phyloP scores from a whole-genome alignment of 2,888 invertebrate species.

The Bombylius discolor region DNA sequence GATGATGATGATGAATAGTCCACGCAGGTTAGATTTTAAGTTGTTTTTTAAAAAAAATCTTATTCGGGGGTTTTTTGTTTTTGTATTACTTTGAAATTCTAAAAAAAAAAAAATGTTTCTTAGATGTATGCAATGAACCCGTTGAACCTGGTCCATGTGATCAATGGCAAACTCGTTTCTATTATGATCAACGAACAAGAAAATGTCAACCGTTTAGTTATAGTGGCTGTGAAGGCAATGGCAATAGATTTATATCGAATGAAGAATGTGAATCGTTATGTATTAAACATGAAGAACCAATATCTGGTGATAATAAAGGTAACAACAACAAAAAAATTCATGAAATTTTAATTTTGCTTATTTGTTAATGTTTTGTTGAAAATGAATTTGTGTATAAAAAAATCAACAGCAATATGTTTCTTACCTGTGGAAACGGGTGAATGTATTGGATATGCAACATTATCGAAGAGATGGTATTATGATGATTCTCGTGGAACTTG shows the following conservation, averaged over 20 bases:
- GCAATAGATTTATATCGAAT: conserved; percentile 65
- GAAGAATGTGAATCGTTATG: conserved; percentile 65
- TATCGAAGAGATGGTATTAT: conserved; percentile 58
- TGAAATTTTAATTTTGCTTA: neutral
- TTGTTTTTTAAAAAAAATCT: neutral
- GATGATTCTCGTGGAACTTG: conserved; percentile 56
- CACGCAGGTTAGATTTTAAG: no score
- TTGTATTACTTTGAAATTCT: conserved; percentile 10
- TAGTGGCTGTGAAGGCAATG: conserved; percentile 74
- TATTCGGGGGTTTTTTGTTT: conserved; percentile 7
- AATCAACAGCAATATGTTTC: conserved; percentile 48
- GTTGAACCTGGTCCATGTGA: conserved; percentile 60
- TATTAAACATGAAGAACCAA: conserved; percentile 44
- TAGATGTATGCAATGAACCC: conserved; percentile 59
- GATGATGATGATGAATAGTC: no score
- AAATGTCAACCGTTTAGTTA: conserved; percentile 59
- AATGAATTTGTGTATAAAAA: conserved; percentile 4
- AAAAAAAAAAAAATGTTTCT: conserved; percentile 7
- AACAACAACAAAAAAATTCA: conserved; percentile 12
- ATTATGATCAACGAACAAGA: conserved; percentile 48
- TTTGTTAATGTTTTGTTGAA: no score
- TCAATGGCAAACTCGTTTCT: conserved; percentile 46
- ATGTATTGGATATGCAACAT: conserved; percentile 36
- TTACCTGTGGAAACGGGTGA: conserved; percentile 49
- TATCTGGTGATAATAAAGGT: conserved; percentile 24